These are phyloP conservation scores for Andrena cerasifolii DNA, from an alignment of 1,140 invertebrate species.

Conservation along the genomic window DNA sequence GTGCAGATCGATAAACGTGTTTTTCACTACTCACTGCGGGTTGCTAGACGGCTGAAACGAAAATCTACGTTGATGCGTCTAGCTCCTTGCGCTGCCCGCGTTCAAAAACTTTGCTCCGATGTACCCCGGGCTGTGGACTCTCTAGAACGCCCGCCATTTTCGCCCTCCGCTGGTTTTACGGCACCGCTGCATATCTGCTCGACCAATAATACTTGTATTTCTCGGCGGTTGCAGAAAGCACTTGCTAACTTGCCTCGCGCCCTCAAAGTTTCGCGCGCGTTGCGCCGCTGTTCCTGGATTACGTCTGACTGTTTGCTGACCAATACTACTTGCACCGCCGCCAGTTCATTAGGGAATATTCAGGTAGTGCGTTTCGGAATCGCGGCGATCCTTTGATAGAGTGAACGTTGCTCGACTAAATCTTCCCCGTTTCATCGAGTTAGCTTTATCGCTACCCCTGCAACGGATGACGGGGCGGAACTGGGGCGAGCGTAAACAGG, in stretches of 20 bases:
- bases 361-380: background rate
- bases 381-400: background rate
- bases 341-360: constrained; percentile 17
- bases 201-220: too few relatives aligned
- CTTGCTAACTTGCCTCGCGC: background rate
- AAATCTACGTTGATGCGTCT: too few relatives aligned
- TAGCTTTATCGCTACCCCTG: background rate
- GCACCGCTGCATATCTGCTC: too few relatives aligned
- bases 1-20: too few relatives aligned
- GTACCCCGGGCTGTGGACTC: too few relatives aligned
- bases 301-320: constrained; percentile 45
- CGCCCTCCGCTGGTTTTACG: too few relatives aligned
- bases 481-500: background rate
- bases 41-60: too few relatives aligned
- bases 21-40: too few relatives aligned
- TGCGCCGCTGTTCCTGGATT: background rate
- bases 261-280: background rate
- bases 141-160: too few relatives aligned
- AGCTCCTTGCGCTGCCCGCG: too few relatives aligned
- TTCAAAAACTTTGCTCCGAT: too few relatives aligned
- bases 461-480: background rate
- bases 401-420: background rate
- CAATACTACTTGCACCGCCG: constrained; percentile 32
- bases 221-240: background rate
- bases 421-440: background rate